phyloP scores from a whole-genome alignment of 1,140 invertebrate genomes.

The Drosophila parvula region DNA sequence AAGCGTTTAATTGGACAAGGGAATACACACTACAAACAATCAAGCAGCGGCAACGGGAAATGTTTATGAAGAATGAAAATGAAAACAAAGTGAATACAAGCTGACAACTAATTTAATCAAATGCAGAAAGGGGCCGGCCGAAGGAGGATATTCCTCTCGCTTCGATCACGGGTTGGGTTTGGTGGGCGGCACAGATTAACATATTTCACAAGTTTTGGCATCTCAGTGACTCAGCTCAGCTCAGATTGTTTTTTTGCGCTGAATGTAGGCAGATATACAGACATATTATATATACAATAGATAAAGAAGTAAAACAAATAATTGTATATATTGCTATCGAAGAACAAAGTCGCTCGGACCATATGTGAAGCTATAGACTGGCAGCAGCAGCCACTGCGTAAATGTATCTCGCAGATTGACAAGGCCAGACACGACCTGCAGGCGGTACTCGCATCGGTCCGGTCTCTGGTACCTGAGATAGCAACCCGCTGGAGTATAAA shows the following conservation, averaged over 20 bases:
- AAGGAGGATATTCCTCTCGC: not conserved
- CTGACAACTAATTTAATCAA: slow-evolving; percentile 53
- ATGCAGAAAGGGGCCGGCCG: not conserved
- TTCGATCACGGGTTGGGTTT: not conserved
- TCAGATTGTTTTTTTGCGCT: not conserved
- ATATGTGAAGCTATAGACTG: too few species aligned
- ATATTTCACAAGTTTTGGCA: slow-evolving; percentile 5
- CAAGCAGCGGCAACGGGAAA: slow-evolving; percentile 16
- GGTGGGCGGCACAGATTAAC: too few species aligned
- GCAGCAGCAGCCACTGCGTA: not conserved
- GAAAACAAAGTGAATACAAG: slow-evolving; percentile 51
- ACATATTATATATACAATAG: not conserved
- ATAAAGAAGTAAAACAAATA: too few species aligned
- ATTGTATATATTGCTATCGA: too few species aligned
- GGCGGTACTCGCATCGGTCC: not conserved
- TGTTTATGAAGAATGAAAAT: slow-evolving; percentile 45
- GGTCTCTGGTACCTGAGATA: not conserved
- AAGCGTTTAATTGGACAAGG: slow-evolving; percentile 78
- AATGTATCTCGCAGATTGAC: slow-evolving; percentile 20
- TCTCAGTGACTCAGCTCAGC: not conserved
- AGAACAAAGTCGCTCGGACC: slow-evolving; percentile 5
- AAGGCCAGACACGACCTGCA: slow-evolving; percentile 3
- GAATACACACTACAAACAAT: slow-evolving; percentile 59
- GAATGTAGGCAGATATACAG: not conserved
- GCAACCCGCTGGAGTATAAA: slow-evolving; percentile 10